Percentiles rank a stretch among this genome's conserved stretches.
phyloP scores from a whole-genome alignment of 35 echinoderm and acorn worm species.

The Hemicentrotus pulcherrimus region DNA sequence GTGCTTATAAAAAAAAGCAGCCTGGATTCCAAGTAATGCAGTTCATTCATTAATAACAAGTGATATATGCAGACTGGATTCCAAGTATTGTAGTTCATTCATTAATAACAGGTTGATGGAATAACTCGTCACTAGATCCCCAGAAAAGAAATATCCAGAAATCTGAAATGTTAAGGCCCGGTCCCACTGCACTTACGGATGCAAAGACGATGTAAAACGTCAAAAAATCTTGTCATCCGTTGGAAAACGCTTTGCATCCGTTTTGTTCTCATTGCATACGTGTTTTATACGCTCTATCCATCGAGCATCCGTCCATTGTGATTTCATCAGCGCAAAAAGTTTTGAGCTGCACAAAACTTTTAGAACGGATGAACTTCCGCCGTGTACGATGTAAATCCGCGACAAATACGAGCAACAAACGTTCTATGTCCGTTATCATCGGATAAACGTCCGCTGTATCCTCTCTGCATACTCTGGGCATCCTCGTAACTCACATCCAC shows the following conservation, averaged over 20 bases:
- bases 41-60: too few relatives aligned
- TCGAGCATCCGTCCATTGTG: conserved; percentile 32
- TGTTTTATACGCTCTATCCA: conserved; percentile 31
- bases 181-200: conserved; percentile 45
- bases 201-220: conserved; percentile 27
- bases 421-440: too few relatives aligned
- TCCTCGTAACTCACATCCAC: conserved; percentile 21
- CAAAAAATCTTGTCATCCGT: conserved; percentile 39
- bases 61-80: too few relatives aligned
- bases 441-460: conserved; percentile 6
- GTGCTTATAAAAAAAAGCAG: too few relatives aligned
- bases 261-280: conserved; percentile 19
- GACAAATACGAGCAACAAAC: too few relatives aligned
- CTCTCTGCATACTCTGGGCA: conserved; percentile 19
- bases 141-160: too few relatives aligned
- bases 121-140: too few relatives aligned
- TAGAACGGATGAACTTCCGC: conserved; percentile 18
- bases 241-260: conserved; percentile 21
- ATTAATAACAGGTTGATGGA: too few relatives aligned
- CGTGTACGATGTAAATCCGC: too few relatives aligned
- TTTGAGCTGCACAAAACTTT: conserved; percentile 33
- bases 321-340: conserved; percentile 32
- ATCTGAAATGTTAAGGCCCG: too few relatives aligned
- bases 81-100: too few relatives aligned
- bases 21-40: too few relatives aligned